Base-by-base conservation (phyloP, 2,113 vertebrate species). In the Istiophorus platypterus region DNA sequence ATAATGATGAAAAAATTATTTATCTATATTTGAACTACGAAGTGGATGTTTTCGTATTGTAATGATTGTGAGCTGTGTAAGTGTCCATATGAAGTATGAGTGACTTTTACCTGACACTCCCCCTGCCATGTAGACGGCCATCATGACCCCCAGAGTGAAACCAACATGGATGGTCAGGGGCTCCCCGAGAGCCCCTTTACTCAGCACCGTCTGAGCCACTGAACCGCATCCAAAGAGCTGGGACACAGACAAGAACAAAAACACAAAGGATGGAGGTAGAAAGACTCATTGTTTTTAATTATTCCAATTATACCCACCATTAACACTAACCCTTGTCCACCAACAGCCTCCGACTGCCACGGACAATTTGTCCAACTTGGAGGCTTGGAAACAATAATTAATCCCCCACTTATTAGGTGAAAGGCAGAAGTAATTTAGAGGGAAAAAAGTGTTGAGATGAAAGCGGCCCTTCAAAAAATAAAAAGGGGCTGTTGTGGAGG, bases 221-320 rank as follows among this genome's bases (percentile, higher is more conserved):
- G 94, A 96, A 29, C 97, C 97, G 45, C 97, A 99, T 78, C 98
- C 98, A 57, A 99, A 97, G 1, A 96, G 94, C 98, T 99, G 94
- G 67, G 80, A 91, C 57, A 89, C 78, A 88, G 65, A 88, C 76
- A 76, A 79, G 74, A 80, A 87, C 62, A 85, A 83, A 73, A 82
- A 92, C 51, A 83, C 81, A 91, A 88, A 88, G 80, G 81, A 42
- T 70, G 54, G 66, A 76, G 61, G 63, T 72, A 82, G 81, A 90
- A 78, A 88, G 75, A 67, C 76, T 84, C 84, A 84, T 85, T 92
- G 84, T 89, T 87, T 90, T 87, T 64, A 80, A 89, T 86, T 76
- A 78, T 89, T 89, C 85, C 85, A 92, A 91, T 94, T 93, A 93
- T 76, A 86, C 37, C 74, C 85, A 27, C 57, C 79, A 84, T 91